Evolutionary conservation across 2,888 invertebrate genomes (phyloP), one percentile per base, ranked within the genome.

Genomic region (Plemyria rubiginata): DNA sequence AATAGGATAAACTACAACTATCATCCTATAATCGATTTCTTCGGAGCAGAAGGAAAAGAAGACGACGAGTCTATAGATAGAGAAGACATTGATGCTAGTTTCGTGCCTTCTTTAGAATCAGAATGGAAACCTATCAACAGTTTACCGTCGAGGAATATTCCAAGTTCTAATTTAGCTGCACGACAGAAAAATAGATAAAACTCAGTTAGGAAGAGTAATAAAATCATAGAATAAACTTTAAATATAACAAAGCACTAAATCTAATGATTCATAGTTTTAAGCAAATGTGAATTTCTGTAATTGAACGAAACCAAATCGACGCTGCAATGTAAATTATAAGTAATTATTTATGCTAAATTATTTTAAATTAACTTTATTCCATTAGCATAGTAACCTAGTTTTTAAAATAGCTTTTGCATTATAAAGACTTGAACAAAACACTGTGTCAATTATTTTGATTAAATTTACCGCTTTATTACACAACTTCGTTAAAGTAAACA

Each of bases 11-110:
- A 97, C 86, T 97, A 96, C 79, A 96, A 95, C 79, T 97, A 97
- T 75, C 97, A 97, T 84, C 96, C 96, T 0, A 97, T 97, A 52
- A 96, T 96, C 70, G 96, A 96, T 77, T 97, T 96, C 80, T 96
- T 96, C 80, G 95, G 94, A 68, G 91, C 90, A 54, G 82, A 80
- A 36, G 86, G 80, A 41, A 85, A 83, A 70, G 84, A 84, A 41
- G 80, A 81, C 51, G 82, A 85, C 50, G 81, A 81, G 43, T 85
- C 87, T 12, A 88, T 90, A 67, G 92, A 92, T 60, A 83, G 92
- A 76, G 91, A 89, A 73, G 92, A 92, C 58, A 80, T 68, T 64
- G 81, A 76, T 43, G 60, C 81, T 45, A 77, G 80, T 16, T 90
- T 79, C 67, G 66, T 81, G 8, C 80, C 84, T 11, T 74, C 84